Evolutionary conservation across 2,113 vertebrate species (phyloP).

Genomic region (human): DNA sequence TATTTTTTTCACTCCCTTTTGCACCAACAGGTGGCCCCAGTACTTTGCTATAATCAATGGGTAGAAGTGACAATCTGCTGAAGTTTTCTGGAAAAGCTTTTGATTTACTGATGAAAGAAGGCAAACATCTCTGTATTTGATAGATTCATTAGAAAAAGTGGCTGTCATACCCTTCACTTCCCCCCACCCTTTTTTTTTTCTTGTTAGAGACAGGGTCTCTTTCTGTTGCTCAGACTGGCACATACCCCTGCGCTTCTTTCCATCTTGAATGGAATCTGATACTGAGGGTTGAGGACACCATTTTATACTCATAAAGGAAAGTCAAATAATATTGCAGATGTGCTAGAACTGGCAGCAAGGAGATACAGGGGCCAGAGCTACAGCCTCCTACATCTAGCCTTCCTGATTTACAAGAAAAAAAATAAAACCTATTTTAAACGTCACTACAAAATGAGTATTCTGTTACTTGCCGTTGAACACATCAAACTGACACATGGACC

Average conservation of each 20-base stretch:
- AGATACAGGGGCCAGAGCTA: neutral
- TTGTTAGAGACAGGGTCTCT: too few relatives aligned
- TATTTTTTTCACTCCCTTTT: neutral
- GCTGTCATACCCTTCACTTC: neutral
- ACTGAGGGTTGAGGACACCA: neutral
- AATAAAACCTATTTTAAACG: neutral
- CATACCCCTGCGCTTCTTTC: neutral
- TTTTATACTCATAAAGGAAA: neutral
- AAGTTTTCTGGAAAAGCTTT: neutral
- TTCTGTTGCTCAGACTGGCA: too few relatives aligned
- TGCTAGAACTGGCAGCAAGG: neutral
- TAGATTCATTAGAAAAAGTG: neutral
- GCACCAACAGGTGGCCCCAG: neutral
- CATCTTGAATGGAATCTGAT: neutral
- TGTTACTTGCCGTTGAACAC: neutral
- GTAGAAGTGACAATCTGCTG: neutral
- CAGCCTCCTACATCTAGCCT: neutral
- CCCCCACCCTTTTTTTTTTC: too few relatives aligned
- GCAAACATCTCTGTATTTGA: neutral
- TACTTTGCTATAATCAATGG: neutral
- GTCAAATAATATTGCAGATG: neutral
- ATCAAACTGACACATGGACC: neutral
- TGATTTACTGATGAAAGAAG: constrained; percentile 1
- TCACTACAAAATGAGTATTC: neutral
- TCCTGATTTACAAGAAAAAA: neutral